Base-by-base conservation (phyloP, 2,113 vertebrate genomes). In the Hydrolagus affinis region DNA sequence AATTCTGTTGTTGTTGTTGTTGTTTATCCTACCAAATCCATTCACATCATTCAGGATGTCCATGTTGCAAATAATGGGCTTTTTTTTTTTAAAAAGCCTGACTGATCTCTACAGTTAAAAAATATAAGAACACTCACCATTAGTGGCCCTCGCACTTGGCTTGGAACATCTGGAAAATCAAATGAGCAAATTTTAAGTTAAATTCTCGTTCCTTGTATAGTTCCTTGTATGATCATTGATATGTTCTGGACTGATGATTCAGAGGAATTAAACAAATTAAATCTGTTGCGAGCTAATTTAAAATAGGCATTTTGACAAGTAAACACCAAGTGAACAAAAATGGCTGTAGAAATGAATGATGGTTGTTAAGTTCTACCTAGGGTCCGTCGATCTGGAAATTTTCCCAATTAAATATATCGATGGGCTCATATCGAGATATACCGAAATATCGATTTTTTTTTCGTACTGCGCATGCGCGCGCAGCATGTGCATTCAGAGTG, bases 161-260 rank as follows among this genome's bases (percentile, higher is more conserved):
- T 91, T 68, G 94, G 91, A 68, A 94, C 93, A 87, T 96, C 95
- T 96, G 93, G 83, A 91, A 93, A 88, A 91, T 86, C 89, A 89
- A 68, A 86, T 74, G 70, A 87, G 15, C 87, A 86, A 87, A 68
- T 88, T n/a, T 64, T 30, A 66, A 25, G 23, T 72, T 59, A 32
- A 19, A 19, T 30, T 83, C 17, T 9, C 64, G 30, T 75, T 44
- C 19, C 4, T 75, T 56, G 44, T 44, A 30, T 3, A 68, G 21
- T n/a, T 21, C 12, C 6, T 2, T 75, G 1, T 83, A 28, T 28
- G 32, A 75, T 17, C 12, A 28, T 32, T 66, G 12, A 23, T 66
- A 83, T 17, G n/a, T 57, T 17, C 6, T n/a, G 32, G 8, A 10
- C 19, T 15, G 60, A 30, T 3, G 44, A 44, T 32, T 8, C 12